phyloP scores from a whole-genome alignment of 2,113 vertebrate genomes.

The Triplophysa tibetana region DNA sequence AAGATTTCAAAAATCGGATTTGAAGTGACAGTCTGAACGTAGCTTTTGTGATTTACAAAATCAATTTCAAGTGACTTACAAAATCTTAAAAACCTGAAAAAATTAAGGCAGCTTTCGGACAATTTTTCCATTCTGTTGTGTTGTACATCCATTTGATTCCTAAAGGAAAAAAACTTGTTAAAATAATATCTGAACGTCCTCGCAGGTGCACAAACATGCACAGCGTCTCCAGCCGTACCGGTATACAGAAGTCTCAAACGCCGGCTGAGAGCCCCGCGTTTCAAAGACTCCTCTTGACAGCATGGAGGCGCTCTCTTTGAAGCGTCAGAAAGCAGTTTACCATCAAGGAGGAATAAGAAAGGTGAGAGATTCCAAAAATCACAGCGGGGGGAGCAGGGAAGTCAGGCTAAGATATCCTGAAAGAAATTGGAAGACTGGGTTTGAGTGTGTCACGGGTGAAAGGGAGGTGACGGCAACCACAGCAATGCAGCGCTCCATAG shows the following conservation, averaged over 20 bases:
- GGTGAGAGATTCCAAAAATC: conserved; percentile 53
- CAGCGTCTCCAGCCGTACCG: conserved; percentile 1
- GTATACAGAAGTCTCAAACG: conserved; percentile 46
- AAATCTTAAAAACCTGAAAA: too few species aligned
- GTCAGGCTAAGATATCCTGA: conserved; percentile 58
- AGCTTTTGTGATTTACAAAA: too few species aligned
- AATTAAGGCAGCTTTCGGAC: too few species aligned
- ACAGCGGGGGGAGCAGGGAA: conserved; percentile 51
- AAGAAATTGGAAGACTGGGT: conserved; percentile 60
- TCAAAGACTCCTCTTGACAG: conserved; percentile 49
- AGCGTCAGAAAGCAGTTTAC: conserved; percentile 58
- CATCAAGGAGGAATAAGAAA: conserved; percentile 48
- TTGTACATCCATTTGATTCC: too few species aligned
- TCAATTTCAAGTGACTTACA: too few species aligned
- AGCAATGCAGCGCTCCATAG: conserved; percentile 35
- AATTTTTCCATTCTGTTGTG: too few species aligned
- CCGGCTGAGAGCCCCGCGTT: conserved; percentile 25
- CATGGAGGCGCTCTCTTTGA: conserved; percentile 57
- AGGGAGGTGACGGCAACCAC: conserved; percentile 1
- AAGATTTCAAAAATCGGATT: too few species aligned
- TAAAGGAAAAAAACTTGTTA: too few species aligned
- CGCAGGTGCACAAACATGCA: not conserved
- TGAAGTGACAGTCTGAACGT: too few species aligned
- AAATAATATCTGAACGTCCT: too few species aligned
- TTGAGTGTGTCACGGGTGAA: conserved; percentile 26